These are phyloP conservation scores for Folsomia candida DNA, from an alignment of 2,888 invertebrate species.

Conservation along the genomic window DNA sequence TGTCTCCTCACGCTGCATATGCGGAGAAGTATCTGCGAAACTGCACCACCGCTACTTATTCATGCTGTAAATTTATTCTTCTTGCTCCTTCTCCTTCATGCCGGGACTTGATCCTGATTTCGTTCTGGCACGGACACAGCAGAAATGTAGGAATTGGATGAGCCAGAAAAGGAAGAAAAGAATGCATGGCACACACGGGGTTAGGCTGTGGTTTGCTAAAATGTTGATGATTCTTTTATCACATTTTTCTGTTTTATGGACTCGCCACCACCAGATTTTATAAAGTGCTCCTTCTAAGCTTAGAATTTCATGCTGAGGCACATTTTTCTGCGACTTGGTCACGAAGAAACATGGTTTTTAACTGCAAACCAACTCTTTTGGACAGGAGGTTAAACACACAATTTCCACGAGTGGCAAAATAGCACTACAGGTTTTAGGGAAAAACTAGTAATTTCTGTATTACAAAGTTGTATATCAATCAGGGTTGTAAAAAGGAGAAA, in stretches of 20 bases:
- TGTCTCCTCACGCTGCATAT: too few relatives aligned
- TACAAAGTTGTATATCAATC: background rate
- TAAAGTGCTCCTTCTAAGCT: background rate
- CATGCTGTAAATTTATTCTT: slow-evolving; percentile 11
- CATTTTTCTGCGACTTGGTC: background rate
- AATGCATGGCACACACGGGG: background rate
- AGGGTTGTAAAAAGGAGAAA: background rate
- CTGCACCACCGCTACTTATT: background rate
- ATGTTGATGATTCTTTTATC: slow-evolving; percentile 6
- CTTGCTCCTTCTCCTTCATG: background rate
- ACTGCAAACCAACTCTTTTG: too few relatives aligned
- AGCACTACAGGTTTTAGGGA: background rate
- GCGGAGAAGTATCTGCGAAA: background rate
- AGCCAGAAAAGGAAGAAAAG: background rate
- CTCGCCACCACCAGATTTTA: background rate
- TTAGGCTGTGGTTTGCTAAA: background rate
- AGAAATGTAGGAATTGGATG: slow-evolving; percentile 1
- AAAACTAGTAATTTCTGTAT: background rate
- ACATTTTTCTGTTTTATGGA: background rate
- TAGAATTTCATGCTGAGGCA: background rate
- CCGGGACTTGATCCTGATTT: slow-evolving; percentile 5
- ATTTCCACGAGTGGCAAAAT: too few relatives aligned
- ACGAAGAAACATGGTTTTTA: background rate
- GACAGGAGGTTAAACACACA: too few relatives aligned
- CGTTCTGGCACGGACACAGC: background rate